Evolutionary conservation across 2,888 invertebrate genomes (phyloP).

Genomic region (Eristalinus sepulchralis): DNA sequence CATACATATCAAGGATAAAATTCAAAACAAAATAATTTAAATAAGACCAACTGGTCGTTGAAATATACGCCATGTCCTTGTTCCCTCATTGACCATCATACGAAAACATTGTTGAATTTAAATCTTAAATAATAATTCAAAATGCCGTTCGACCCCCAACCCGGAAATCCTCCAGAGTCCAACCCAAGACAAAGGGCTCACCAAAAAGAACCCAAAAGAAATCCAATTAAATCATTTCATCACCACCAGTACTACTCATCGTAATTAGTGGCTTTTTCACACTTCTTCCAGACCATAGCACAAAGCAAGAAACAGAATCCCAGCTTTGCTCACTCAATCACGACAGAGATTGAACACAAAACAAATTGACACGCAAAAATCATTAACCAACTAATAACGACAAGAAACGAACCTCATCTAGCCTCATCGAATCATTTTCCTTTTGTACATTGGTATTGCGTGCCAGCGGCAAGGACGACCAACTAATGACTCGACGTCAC

Average conservation of each 20-base stretch:
- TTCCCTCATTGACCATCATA: background rate
- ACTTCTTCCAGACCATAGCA: background rate
- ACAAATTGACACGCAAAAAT: constrained; percentile 61
- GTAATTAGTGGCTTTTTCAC: constrained; percentile 7
- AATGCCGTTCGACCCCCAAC: background rate
- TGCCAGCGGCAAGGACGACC: constrained; percentile 42
- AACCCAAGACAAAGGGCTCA: background rate
- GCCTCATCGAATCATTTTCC: constrained; percentile 54
- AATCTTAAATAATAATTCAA: background rate
- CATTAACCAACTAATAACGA: constrained; percentile 63
- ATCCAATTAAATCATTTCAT: background rate
- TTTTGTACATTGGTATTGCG: constrained; percentile 19
- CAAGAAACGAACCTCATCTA: constrained; percentile 46
- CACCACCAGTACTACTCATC: background rate
- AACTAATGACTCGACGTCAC: constrained; percentile 22
- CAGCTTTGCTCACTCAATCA: constrained; percentile 3
- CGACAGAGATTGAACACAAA: background rate
- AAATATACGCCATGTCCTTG: too few species aligned
- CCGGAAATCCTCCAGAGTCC: background rate
- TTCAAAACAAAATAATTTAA: too few species aligned
- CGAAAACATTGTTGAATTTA: background rate
- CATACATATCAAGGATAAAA: too few species aligned
- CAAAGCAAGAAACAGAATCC: background rate
- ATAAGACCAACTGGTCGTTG: too few species aligned
- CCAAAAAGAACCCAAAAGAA: background rate